phyloP scores from a whole-genome alignment of 2,113 vertebrate species.

The Labrus mixtus region DNA sequence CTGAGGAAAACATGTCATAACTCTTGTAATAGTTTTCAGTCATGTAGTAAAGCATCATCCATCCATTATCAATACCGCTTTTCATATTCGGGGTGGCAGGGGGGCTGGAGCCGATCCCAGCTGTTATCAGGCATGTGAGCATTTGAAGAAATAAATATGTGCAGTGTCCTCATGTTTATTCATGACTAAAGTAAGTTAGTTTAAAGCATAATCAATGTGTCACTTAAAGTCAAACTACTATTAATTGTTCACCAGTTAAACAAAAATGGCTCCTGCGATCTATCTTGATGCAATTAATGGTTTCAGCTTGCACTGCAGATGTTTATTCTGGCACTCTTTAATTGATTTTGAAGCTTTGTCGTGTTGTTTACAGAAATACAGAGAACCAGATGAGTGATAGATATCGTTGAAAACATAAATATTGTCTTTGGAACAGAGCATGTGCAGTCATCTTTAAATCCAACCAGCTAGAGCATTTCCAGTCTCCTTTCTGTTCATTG shows the following conservation, averaged over 20 bases:
- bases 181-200: no score
- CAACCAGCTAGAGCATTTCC: background rate
- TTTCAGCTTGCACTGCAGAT: no score
- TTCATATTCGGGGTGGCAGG: no score
- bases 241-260: no score
- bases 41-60: background rate
- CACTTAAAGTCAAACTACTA: no score
- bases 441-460: background rate
- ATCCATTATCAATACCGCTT: background rate
- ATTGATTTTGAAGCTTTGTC: no score
- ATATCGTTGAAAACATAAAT: background rate
- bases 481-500: background rate
- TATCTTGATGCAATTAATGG: no score
- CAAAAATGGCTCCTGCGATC: no score
- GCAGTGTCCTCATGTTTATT: no score
- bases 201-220: background rate
- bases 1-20: slow-evolving; percentile 20
- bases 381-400: no score
- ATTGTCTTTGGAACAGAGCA: background rate
- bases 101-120: background rate
- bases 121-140: background rate
- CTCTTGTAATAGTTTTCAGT: background rate
- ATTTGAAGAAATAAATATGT: background rate
- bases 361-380: no score
- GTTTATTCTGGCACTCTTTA: no score